Percentiles rank a stretch among this genome's conserved stretches.
Conservation (phyloP, 2,113 vertebrate genomes). For the Nannobrachium achirus region DNA sequence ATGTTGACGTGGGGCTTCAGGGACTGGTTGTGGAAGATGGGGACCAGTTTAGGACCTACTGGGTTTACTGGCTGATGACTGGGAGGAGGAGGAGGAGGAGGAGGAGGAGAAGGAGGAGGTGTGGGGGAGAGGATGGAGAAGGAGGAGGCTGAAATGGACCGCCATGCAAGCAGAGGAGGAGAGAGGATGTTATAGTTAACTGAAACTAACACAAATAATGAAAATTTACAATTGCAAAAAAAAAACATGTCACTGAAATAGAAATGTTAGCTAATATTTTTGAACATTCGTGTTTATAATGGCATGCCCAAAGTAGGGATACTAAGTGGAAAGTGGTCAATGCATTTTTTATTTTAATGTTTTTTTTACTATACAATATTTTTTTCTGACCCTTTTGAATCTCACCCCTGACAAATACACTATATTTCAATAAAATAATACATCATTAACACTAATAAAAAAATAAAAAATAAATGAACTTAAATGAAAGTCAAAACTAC, state of each 20-base stretch:
- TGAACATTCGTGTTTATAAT: too few relatives aligned
- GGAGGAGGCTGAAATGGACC: background rate
- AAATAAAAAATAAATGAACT: too few relatives aligned
- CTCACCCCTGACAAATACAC: too few relatives aligned
- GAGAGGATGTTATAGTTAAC: background rate
- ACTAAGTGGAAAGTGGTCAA: too few relatives aligned
- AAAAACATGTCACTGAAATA: too few relatives aligned
- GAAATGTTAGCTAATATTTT: too few relatives aligned
- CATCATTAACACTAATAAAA: too few relatives aligned
- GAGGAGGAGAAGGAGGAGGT: slow-evolving; percentile 5
- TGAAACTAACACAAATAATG: slow-evolving; percentile 1
- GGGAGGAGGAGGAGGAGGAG: slow-evolving; percentile 9
- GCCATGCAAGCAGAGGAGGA: background rate
- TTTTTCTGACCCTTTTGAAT: too few relatives aligned
- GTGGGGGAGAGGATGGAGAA: background rate
- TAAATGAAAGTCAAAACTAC: background rate
- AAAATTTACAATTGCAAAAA: background rate
- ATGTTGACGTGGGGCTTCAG: slow-evolving; percentile 57
- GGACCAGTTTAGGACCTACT: slow-evolving; percentile 72
- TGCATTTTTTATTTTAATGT: too few relatives aligned
- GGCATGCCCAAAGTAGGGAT: too few relatives aligned
- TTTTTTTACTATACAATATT: too few relatives aligned
- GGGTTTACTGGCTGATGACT: background rate
- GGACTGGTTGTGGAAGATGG: slow-evolving; percentile 81
- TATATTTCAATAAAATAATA: too few relatives aligned